Conservation (phyloP, 2,797 vertebrate genomes). For the Avahi laniger region DNA sequence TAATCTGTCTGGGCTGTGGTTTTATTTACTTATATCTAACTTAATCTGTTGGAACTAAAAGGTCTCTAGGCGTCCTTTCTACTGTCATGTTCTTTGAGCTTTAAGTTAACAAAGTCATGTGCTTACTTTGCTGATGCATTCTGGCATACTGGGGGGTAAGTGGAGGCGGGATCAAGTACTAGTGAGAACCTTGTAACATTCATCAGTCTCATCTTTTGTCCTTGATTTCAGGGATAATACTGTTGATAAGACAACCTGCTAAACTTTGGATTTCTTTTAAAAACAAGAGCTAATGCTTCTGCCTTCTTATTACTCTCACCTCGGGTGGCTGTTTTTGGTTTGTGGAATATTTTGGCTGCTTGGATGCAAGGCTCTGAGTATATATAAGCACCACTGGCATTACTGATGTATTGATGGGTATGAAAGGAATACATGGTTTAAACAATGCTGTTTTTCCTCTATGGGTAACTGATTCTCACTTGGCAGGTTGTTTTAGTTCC, state of each 20-base stretch:
- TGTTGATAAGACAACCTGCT: not conserved
- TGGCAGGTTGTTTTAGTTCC: not conserved
- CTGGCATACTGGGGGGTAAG: not conserved
- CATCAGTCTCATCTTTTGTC: not conserved
- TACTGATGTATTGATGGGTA: not conserved
- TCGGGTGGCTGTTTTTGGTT: not conserved
- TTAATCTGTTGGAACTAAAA: not conserved
- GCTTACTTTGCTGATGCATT: not conserved
- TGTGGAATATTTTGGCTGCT: not conserved
- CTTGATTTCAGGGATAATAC: not conserved
- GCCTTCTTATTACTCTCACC: not conserved
- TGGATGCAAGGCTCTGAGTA: not conserved
- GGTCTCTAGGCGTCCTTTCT: not conserved
- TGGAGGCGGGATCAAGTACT: not conserved
- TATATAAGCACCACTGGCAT: not conserved
- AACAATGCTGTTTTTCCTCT: not conserved
- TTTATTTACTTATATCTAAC: not conserved
- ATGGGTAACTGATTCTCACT: not conserved
- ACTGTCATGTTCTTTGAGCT: not conserved
- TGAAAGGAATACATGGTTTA: not conserved
- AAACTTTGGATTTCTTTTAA: not conserved
- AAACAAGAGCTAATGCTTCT: not conserved
- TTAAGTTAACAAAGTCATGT: not conserved
- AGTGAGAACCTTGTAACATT: not conserved
- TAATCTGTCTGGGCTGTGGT: not conserved